Percentiles rank a stretch among this genome's conserved stretches.
These are phyloP conservation scores for Heterodera carotae DNA, from an alignment of 1,140 invertebrate genomes.

Conservation along the genomic window DNA sequence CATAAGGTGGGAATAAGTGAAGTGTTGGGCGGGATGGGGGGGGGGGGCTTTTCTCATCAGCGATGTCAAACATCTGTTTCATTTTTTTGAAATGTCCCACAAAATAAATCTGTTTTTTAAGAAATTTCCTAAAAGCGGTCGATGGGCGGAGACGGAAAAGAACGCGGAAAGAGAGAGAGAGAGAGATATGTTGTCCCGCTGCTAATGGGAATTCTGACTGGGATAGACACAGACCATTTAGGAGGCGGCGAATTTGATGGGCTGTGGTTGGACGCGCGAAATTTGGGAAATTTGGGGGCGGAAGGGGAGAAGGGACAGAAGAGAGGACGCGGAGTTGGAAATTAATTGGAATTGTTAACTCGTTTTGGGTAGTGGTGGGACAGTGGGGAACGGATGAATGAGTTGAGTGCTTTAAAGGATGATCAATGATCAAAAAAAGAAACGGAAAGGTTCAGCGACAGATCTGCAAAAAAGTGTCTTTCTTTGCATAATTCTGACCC, in stretches of 20 bases:
- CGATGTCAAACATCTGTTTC: slow-evolving; percentile 1
- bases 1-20: too few relatives aligned
- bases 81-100: neutral
- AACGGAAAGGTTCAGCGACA: too few relatives aligned
- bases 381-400: neutral
- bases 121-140: neutral
- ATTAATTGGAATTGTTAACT: slow-evolving; percentile 4
- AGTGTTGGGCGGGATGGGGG: too few relatives aligned
- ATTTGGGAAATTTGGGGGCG: neutral
- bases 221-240: neutral
- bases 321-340: neutral
- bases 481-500: too few relatives aligned
- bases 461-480: too few relatives aligned
- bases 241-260: neutral
- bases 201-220: neutral
- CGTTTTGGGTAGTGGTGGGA: neutral
- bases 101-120: slow-evolving; percentile 1
- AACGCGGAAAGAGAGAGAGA: neutral
- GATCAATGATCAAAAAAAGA: neutral
- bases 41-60: neutral
- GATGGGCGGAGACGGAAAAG: neutral
- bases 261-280: neutral
- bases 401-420: neutral
- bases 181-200: neutral
- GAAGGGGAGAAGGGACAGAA: too few relatives aligned